Evolutionary conservation across 1,140 invertebrate species (phyloP).

Genomic region (Metaphire vulgaris): DNA sequence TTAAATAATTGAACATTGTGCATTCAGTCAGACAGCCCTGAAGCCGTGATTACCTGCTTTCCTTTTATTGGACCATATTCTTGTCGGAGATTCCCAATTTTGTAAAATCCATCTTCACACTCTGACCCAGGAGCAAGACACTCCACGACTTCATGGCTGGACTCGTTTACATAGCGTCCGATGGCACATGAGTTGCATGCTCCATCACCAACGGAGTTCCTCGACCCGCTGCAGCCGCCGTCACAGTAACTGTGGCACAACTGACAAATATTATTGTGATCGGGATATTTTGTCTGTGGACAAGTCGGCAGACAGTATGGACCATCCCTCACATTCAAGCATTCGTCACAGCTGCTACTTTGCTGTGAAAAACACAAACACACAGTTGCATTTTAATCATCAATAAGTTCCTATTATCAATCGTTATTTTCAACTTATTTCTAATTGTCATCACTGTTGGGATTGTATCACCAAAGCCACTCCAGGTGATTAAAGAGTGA

Average conservation of each 20-base stretch:
- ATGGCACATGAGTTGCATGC: conserved; percentile 19
- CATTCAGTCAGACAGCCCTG: no score
- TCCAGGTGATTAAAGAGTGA: no score
- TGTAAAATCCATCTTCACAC: conserved; percentile 38
- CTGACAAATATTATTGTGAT: conserved; percentile 64
- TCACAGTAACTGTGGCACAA: conserved; percentile 79
- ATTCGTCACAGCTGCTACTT: conserved; percentile 73
- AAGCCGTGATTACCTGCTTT: background rate
- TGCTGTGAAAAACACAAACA: conserved; percentile 54
- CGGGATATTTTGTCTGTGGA: conserved; percentile 71
- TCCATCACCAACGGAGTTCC: background rate
- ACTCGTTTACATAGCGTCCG: background rate
- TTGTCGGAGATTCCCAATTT: background rate
- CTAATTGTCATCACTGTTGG: no score
- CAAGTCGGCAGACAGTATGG: conserved; percentile 79
- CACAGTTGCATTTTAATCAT: no score
- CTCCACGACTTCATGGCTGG: conserved; percentile 14
- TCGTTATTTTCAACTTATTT: no score
- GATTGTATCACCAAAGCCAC: no score
- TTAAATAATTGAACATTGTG: no score
- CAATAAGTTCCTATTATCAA: no score
- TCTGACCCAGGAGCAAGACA: conserved; percentile 34
- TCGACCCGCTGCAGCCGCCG: conserved; percentile 76
- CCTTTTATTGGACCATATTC: background rate
- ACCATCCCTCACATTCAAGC: conserved; percentile 76